These are phyloP conservation scores for Fragum sueziense DNA, from an alignment of 2,888 invertebrate species.

Conservation along the genomic window DNA sequence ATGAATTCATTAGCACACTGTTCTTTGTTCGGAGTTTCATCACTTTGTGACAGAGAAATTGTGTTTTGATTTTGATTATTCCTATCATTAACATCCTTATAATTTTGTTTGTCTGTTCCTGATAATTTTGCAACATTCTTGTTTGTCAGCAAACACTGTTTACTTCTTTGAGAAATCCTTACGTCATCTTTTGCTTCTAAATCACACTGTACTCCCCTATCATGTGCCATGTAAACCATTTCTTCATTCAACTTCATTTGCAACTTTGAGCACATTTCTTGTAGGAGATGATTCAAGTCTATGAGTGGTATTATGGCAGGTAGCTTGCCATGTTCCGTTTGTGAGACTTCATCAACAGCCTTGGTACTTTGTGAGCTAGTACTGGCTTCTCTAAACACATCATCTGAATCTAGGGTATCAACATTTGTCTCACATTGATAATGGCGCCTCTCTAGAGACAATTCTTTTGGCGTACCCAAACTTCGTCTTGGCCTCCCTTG, in stretches of 20 bases:
- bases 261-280: slow-evolving; percentile 45
- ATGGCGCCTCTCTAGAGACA: slow-evolving; percentile 30
- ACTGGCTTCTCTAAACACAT: slow-evolving; percentile 9
- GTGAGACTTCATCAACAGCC: slow-evolving; percentile 4
- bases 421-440: slow-evolving; percentile 1
- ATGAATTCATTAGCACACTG: no score
- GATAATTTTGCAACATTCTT: not conserved
- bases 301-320: slow-evolving; percentile 58
- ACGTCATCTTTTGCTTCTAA: not conserved
- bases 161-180: not conserved
- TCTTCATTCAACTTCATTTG: slow-evolving; percentile 35
- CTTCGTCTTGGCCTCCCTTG: not conserved
- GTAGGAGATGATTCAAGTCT: slow-evolving; percentile 41
- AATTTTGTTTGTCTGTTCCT: not conserved
- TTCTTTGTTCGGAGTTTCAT: no score
- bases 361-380: not conserved
- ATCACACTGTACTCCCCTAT: slow-evolving; percentile 63
- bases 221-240: slow-evolving; percentile 60
- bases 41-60: not conserved
- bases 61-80: not conserved
- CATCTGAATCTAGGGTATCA: slow-evolving; percentile 10
- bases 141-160: not conserved
- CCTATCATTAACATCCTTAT: not conserved
- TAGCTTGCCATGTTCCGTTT: slow-evolving; percentile 35
- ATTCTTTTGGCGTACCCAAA: slow-evolving; percentile 10